A percentile compares a stretch with the other conserved stretches of the same genome.
These are phyloP conservation scores for Tenodera sinensis DNA, from an alignment of 2,888 invertebrate genomes.

Conservation along the genomic window DNA sequence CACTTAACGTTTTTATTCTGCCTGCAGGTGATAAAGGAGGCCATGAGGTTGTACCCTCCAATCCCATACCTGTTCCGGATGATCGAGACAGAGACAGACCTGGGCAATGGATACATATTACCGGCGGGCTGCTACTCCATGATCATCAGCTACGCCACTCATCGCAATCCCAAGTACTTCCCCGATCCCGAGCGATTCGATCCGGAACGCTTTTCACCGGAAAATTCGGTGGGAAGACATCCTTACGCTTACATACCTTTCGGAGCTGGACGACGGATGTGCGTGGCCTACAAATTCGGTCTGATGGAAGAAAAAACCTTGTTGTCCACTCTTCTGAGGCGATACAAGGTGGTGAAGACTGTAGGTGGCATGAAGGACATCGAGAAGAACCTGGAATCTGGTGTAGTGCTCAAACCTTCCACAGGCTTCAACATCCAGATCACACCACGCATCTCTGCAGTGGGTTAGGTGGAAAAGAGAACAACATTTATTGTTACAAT, in stretches of 20 bases:
- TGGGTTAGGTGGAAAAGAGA: too few species aligned
- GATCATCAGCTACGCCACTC: slow-evolving; percentile 26
- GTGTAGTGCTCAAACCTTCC: slow-evolving; percentile 5
- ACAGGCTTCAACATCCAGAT: slow-evolving; percentile 2
- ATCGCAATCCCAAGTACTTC: slow-evolving; percentile 26
- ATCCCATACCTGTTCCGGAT: slow-evolving; percentile 24
- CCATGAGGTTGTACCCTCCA: slow-evolving; percentile 31
- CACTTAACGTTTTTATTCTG: not conserved
- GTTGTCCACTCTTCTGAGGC: slow-evolving; percentile 29
- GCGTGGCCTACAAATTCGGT: slow-evolving; percentile 33
- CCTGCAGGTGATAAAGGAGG: slow-evolving; percentile 31
- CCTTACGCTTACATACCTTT: slow-evolving; percentile 32
- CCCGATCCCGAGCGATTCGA: slow-evolving; percentile 27
- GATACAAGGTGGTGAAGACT: slow-evolving; percentile 1
- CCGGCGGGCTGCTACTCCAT: slow-evolving; percentile 25
- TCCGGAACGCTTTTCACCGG: slow-evolving; percentile 31
- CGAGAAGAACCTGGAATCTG: not conserved
- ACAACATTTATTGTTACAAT: not conserved
- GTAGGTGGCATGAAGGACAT: not conserved
- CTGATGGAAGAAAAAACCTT: slow-evolving; percentile 32
- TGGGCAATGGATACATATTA: slow-evolving; percentile 12
- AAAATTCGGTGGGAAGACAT: slow-evolving; percentile 23
- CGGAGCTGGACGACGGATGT: slow-evolving; percentile 31
- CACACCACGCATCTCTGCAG: not conserved
- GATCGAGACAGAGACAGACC: slow-evolving; percentile 19